Evolutionary conservation across 2,888 invertebrate genomes (phyloP).

Genomic region (Lepidochitona cinerea): DNA sequence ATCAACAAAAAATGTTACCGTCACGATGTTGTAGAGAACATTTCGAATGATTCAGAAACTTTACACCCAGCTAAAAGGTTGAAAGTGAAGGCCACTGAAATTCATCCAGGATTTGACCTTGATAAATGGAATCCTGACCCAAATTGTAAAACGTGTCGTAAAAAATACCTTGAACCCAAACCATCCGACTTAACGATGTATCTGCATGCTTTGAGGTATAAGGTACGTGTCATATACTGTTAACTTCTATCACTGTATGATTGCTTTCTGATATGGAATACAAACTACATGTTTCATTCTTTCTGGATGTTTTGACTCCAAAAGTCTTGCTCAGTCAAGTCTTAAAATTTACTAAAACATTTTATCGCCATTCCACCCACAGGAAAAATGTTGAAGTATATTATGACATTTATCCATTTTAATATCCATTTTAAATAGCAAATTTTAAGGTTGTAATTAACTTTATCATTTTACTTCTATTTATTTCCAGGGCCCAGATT

Average conservation of each 20-base stretch:
- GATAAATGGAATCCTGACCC: conserved; percentile 77
- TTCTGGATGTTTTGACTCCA: too few relatives aligned
- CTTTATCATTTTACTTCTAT: too few relatives aligned
- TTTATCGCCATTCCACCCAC: too few relatives aligned
- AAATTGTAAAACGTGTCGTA: conserved; percentile 94
- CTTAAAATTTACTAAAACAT: too few relatives aligned
- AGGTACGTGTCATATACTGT: conserved; percentile 32
- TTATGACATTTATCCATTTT: too few relatives aligned
- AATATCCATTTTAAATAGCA: too few relatives aligned
- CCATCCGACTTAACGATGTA: conserved; percentile 95
- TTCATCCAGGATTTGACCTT: conserved; percentile 36
- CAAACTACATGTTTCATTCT: too few relatives aligned
- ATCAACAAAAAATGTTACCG: background rate
- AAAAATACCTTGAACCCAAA: conserved; percentile 90
- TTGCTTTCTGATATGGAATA: too few relatives aligned
- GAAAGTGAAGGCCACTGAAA: background rate
- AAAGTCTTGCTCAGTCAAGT: too few relatives aligned
- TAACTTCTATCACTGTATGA: too few relatives aligned
- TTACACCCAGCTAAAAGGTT: background rate
- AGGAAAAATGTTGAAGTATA: too few relatives aligned
- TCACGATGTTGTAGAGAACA: background rate
- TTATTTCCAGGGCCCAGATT: conserved; percentile 89
- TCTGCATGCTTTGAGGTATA: conserved; percentile 81
- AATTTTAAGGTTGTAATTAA: too few relatives aligned
- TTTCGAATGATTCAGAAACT: background rate